Percentiles rank a stretch among this genome's conserved stretches.
These are phyloP conservation scores for Hesperophylax magnus DNA, from an alignment of 1,140 invertebrate genomes.

Conservation along the genomic window DNA sequence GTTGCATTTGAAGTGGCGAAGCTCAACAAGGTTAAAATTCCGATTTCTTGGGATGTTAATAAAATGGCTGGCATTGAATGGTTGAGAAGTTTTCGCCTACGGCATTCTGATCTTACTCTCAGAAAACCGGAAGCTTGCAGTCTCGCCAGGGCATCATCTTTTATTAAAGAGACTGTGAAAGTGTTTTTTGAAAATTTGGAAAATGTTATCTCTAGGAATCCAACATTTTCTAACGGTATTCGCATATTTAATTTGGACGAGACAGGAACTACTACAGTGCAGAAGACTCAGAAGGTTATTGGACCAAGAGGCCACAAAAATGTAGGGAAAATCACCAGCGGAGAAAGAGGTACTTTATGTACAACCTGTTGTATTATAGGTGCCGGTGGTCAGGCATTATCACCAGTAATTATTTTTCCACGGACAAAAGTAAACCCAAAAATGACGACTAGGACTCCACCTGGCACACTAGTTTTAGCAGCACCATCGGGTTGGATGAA, in stretches of 20 bases:
- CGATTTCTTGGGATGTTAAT: too few relatives aligned
- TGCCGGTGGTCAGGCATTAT: neutral
- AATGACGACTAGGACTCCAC: neutral
- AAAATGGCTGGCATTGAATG: too few relatives aligned
- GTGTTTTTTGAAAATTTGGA: neutral
- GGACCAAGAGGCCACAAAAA: too few relatives aligned
- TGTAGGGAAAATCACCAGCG: neutral
- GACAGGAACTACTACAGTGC: neutral
- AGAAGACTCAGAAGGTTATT: too few relatives aligned
- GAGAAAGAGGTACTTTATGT: neutral
- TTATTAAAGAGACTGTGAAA: neutral
- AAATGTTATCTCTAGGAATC: neutral
- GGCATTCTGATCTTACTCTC: too few relatives aligned
- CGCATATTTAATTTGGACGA: neutral
- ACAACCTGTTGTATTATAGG: neutral
- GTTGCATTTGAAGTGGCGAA: too few relatives aligned
- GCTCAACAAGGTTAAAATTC: too few relatives aligned
- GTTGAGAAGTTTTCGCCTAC: too few relatives aligned
- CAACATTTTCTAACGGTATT: neutral
- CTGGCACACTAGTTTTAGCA: too few relatives aligned
- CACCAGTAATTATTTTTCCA: neutral
- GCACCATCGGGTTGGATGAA: too few relatives aligned
- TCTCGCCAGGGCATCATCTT: too few relatives aligned
- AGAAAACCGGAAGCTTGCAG: neutral
- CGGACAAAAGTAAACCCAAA: neutral